Conservation (phyloP, 2,888 invertebrate species). For the Melieria picta region DNA sequence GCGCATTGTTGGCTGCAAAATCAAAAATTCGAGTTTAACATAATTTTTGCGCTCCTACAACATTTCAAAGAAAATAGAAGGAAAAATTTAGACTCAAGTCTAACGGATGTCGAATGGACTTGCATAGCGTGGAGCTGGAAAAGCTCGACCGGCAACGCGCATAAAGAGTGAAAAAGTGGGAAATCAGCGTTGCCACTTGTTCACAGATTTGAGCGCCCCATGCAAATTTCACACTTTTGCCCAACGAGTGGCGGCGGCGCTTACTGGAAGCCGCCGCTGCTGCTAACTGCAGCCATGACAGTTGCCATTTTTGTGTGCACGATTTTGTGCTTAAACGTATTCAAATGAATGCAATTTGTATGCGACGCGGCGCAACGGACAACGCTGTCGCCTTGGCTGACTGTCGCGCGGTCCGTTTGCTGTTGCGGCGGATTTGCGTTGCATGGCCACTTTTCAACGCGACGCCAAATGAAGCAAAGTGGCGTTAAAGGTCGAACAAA, state of each 20-base stretch:
- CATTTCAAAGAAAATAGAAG: no score
- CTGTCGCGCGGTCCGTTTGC: background rate
- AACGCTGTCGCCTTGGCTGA: background rate
- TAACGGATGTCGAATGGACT: no score
- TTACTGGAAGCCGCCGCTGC: slow-evolving; percentile 8
- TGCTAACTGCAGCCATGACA: background rate
- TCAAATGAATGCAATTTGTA: slow-evolving; percentile 51
- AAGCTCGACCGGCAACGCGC: no score
- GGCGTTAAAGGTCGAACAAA: background rate
- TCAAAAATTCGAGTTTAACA: no score
- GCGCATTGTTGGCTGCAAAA: no score
- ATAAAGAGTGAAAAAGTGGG: no score
- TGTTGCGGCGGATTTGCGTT: background rate
- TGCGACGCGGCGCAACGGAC: slow-evolving; percentile 36
- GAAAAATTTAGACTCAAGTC: no score
- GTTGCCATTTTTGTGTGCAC: slow-evolving; percentile 4
- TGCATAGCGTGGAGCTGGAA: no score
- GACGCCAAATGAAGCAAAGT: background rate
- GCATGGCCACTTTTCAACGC: background rate
- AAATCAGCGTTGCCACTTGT: no score
- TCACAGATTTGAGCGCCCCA: no score
- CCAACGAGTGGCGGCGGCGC: background rate
- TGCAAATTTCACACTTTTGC: no score
- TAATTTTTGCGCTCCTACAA: no score
- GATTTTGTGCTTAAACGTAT: slow-evolving; percentile 45